Base-by-base conservation (phyloP, 2,113 vertebrate species). In the Paramisgurnus dabryanus region DNA sequence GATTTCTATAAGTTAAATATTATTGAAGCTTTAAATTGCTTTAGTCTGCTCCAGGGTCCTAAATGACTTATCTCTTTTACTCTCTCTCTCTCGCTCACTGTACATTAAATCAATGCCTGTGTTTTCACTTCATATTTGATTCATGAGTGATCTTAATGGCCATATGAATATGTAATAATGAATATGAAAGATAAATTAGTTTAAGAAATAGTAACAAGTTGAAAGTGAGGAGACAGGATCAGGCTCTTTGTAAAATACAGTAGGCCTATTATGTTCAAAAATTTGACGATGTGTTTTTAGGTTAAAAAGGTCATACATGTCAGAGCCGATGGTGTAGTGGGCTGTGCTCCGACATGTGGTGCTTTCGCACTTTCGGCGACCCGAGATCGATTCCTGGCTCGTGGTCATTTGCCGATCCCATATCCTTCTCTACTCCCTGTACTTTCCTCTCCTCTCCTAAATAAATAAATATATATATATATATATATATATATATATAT, bases 131-230 rank as follows among this genome's bases (percentile, higher is more conserved):
- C 78, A 79, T 79, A 45, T 79, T 64, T 79, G 78, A 79, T 71
- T 79, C 63, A 79, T 79, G 58, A 71, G 18, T 71, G 45, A 47
- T 71, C 43, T 79, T 71, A 79, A 71, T 63, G 67, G 67, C 27
- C 18, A 67, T 67, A 79, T 79, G 43, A 79, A 79, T 79, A 68
- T 79, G 77, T 70, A 79, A 70, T 61, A n/a, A 43, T 58, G 10
- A 61, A 45, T 40, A 61, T 79, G 77, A 70, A 79, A 61, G 55
- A 68, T 63, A 70, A 39, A 79, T 41, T 49, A 71, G 57, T 6
- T 64, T 39, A 68, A 68, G 40, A 47, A 67, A 67, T 67, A 61
- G 53, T 60, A 73, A 8, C 40, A n/a, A 53, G 13, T 53, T n/a
- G 34, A 66, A 18, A 60, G 55, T 22, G 60, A 39, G 10, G 70